Percentiles rank a stretch among this genome's conserved stretches.
phyloP scores from a whole-genome alignment of 1,140 invertebrate species.

The Drosophila pandora region DNA sequence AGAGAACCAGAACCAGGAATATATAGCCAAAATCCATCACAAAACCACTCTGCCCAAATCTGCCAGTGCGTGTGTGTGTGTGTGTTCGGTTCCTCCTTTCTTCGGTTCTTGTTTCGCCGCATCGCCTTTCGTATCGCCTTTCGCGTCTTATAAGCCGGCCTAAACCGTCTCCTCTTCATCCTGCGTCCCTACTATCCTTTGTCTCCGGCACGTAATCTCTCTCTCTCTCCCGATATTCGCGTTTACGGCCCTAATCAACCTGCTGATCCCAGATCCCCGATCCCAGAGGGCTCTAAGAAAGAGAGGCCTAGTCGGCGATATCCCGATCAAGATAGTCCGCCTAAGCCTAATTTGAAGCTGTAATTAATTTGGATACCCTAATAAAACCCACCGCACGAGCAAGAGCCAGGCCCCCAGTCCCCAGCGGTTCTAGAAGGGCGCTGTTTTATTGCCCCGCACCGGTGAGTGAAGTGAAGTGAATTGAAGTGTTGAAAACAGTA shows the following conservation, averaged over 20 bases:
- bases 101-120: conserved; percentile 57
- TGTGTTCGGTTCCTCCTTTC: conserved; percentile 23
- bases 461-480: conserved; percentile 63
- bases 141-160: conserved; percentile 69
- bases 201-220: conserved; percentile 77
- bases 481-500: conserved; percentile 80
- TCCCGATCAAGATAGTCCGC: conserved; percentile 71
- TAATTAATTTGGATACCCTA: conserved; percentile 82
- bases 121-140: conserved; percentile 38
- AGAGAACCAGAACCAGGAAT: conserved; percentile 7
- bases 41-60: conserved; percentile 73
- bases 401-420: neutral
- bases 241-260: conserved; percentile 66
- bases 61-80: conserved; percentile 49
- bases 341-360: conserved; percentile 80
- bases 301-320: conserved; percentile 6
- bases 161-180: conserved; percentile 59
- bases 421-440: conserved; percentile 50
- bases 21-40: conserved; percentile 44
- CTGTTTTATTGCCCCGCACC: conserved; percentile 75
- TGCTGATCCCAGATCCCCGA: conserved; percentile 48
- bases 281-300: conserved; percentile 32
- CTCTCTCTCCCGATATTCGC: conserved; percentile 22
- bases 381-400: conserved; percentile 39
- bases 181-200: conserved; percentile 56